A percentile compares a stretch with the other conserved stretches of the same genome.
Conservation (phyloP, 2,113 vertebrate genomes). For the Egretta garzetta region DNA sequence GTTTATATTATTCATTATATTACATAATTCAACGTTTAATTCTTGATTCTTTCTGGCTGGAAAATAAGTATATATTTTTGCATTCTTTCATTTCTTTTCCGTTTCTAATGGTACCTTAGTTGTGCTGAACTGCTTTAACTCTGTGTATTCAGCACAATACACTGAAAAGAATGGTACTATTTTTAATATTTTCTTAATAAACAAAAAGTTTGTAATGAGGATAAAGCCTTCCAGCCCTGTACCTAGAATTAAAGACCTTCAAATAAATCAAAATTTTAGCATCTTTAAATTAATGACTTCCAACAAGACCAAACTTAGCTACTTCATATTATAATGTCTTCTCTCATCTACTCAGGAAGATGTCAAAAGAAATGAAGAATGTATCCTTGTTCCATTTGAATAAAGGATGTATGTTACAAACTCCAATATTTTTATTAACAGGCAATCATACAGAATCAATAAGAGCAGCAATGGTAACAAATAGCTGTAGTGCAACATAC, state of each 20-base stretch:
- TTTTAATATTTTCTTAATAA: not conserved
- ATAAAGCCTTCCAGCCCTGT: not conserved
- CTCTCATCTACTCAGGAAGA: not conserved
- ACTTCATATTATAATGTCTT: not conserved
- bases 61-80: not conserved
- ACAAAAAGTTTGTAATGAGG: not conserved
- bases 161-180: not conserved
- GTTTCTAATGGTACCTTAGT: not conserved
- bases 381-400: not conserved
- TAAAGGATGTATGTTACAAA: not conserved
- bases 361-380: not conserved
- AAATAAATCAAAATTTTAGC: not conserved
- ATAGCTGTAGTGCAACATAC: not conserved
- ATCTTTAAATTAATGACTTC: not conserved
- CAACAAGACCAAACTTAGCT: not conserved
- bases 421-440: not conserved
- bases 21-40: not conserved
- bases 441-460: not conserved
- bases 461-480: not conserved
- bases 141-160: not conserved
- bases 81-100: not conserved
- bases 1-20: not conserved
- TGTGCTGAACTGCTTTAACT: not conserved
- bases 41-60: not conserved
- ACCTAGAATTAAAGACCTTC: not conserved